phyloP scores from a whole-genome alignment of 2,888 invertebrate species.

The Drosophila subsilvestris region DNA sequence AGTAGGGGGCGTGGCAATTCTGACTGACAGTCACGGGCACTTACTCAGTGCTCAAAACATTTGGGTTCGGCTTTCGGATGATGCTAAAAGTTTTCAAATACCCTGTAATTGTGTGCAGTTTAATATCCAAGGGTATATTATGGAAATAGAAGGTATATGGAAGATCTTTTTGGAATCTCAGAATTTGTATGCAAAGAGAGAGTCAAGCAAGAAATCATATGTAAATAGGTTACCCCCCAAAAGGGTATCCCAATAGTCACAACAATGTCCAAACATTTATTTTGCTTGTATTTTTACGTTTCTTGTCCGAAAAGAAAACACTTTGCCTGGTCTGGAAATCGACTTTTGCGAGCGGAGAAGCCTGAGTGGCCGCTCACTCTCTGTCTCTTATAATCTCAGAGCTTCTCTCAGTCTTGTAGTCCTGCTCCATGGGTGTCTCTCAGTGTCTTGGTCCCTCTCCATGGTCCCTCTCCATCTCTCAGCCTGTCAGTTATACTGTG shows the following conservation, averaged over 20 bases:
- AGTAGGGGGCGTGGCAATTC: constrained; percentile 13
- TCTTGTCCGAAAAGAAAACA: neutral
- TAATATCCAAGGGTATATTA: neutral
- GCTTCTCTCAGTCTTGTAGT: neutral
- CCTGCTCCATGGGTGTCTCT: too few species aligned
- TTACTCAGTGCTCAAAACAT: constrained; percentile 37
- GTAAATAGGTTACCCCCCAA: too few species aligned
- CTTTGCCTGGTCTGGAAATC: neutral
- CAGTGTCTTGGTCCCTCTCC: neutral
- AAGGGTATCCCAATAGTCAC: neutral
- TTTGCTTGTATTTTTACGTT: neutral
- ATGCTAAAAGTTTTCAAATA: constrained; percentile 24
- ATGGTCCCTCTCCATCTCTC: neutral
- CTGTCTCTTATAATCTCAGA: neutral
- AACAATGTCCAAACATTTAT: neutral
- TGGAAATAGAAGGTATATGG: too few species aligned
- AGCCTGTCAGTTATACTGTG: neutral
- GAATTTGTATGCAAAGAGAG: too few species aligned
- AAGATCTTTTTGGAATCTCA: too few species aligned
- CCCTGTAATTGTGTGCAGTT: neutral
- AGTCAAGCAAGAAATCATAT: too few species aligned
- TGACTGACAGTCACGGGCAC: constrained; percentile 30
- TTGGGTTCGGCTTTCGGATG: constrained; percentile 19
- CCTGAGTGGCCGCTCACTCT: neutral
- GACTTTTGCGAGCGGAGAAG: neutral